A percentile compares a stretch with the other conserved stretches of the same genome.
These are phyloP conservation scores for human (Homo sapiens) DNA, from an alignment of 2,113 vertebrate species.

Conservation along the genomic window GRCh38 chr1:94727001-94727500, in stretches of 20 bases:
- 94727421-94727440: neutral
- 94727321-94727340: too few relatives aligned
- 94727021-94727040: neutral
- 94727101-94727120: neutral
- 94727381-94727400: neutral
- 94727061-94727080: neutral
- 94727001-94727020: neutral
- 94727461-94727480: neutral
- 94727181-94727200: neutral
- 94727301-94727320: neutral
- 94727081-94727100: neutral
- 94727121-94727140: neutral
- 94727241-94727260: neutral
- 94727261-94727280: neutral
- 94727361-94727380: neutral
- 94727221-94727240: neutral
- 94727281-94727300: neutral
- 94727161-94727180: neutral
- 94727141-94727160: accelerated
- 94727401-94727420: neutral
- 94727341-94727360: too few relatives aligned
- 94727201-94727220: neutral
- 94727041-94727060: neutral
- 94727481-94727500: neutral
- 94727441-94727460: neutral